These are phyloP conservation scores for Sebastes wilsoni DNA, from an alignment of 2,797 vertebrate genomes.

Conservation along the genomic window DNA sequence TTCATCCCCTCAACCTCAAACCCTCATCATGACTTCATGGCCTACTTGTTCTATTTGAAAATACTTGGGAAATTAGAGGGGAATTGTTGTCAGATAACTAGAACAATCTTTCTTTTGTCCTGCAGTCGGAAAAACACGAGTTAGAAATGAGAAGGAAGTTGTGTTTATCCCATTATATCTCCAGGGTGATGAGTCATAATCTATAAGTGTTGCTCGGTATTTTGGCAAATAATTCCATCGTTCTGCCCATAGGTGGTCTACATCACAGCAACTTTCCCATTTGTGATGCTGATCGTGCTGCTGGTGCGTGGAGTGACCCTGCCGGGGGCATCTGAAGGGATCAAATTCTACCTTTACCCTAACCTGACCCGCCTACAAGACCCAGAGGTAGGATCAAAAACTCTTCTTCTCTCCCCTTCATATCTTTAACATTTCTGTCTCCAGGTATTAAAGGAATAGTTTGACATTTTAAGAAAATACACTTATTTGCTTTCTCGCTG, in stretches of 20 bases:
- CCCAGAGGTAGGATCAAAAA: conserved; percentile 86
- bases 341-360: conserved; percentile 98
- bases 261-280: conserved; percentile 97
- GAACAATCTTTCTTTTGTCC: conserved; percentile 1
- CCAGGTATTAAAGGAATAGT: neutral
- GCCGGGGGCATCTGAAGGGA: conserved; percentile 93
- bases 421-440: neutral
- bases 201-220: neutral
- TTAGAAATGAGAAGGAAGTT: neutral
- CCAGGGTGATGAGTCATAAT: neutral
- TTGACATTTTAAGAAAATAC: neutral
- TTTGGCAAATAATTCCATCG: conserved; percentile 14
- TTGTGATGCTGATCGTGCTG: conserved; percentile 95
- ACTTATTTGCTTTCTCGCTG: neutral
- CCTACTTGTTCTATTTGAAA: neutral
- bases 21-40: neutral
- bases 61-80: neutral
- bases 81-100: neutral
- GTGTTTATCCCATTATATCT: neutral
- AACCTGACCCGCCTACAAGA: conserved; percentile 92
- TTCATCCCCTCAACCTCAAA: neutral
- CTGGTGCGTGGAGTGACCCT: conserved; percentile 95
- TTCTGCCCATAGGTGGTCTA: conserved; percentile 89
- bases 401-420: neutral
- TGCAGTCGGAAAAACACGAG: neutral